phyloP scores from a whole-genome alignment of 2,797 vertebrate species.

The Melanotaenia trifasciata region DNA sequence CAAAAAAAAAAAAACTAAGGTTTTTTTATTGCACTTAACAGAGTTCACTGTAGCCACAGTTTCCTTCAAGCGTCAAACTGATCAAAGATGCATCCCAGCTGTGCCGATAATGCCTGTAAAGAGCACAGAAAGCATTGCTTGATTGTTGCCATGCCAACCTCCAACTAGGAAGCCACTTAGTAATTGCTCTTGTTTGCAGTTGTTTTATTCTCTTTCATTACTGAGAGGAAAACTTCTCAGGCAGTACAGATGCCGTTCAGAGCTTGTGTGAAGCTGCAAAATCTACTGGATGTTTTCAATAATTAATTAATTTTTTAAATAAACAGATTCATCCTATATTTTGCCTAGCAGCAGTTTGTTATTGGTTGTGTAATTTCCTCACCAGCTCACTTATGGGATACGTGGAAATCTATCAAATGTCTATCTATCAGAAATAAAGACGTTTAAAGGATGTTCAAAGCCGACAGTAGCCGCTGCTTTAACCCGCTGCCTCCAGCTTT shows the following conservation, averaged over 20 bases:
- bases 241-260: conserved; percentile 7
- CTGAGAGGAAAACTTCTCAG: conserved; percentile 10
- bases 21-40: neutral
- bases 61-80: conserved; percentile 18
- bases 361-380: neutral
- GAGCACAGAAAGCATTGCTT: conserved; percentile 17
- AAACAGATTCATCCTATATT: neutral
- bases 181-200: conserved; percentile 21
- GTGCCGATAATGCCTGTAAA: conserved; percentile 29
- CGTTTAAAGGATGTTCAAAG: too few relatives aligned
- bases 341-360: neutral
- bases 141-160: conserved; percentile 45
- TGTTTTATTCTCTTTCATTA: conserved; percentile 37
- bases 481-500: too few relatives aligned
- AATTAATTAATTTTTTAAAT: neutral
- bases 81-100: conserved; percentile 34
- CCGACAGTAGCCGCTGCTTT: too few relatives aligned
- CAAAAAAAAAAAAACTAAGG: neutral
- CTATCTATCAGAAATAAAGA: too few relatives aligned
- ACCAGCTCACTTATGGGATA: neutral
- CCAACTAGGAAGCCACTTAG: conserved; percentile 16
- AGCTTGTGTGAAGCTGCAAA: neutral
- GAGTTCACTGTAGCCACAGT: neutral
- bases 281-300: neutral
- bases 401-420: too few relatives aligned